Evolutionary conservation across 2,888 invertebrate genomes (phyloP), one percentile per base, ranked within the genome.

Genomic region (Ypsolopha scabrella): DNA sequence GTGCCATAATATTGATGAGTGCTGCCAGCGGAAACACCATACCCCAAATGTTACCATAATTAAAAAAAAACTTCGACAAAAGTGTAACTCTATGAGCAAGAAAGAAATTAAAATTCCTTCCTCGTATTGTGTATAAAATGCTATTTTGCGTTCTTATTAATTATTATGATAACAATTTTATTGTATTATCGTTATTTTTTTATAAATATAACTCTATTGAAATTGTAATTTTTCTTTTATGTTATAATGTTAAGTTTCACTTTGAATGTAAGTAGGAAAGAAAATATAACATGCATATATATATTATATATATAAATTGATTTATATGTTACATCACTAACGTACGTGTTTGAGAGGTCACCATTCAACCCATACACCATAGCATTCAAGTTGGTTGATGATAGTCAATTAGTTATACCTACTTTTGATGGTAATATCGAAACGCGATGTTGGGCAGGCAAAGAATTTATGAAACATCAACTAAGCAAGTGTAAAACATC

Each of bases 1-100:
- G 85, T 86, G 85, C 85, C 85, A 86, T 86, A 85, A 69, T 44
- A 51, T 39, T 67, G 61, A 68, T 13, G 48, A 70, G 75, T 78
- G 79, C 81, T 80, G 80, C 80, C 76, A 78, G 72, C 82, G 77
- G 76, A 76, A 75, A 80, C 80, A 82, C 80, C 79, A 80, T 75
- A 72, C 60, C 67, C 49, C 61, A 65, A 75, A 80, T 78, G 85
- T 86, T 85, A 86, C 85, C 85, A 83, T 77, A 70, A 65, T 60
- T 67, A 69, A 73, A 67, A 64, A 58, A 63, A 50, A 54, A 53
- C 35, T 61, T 59, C 55, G 51, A 55, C 57, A 60, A 59, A 55
- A 13, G 43, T 61, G 59, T 61, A 60, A 60, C 58, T 61, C 57
- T 59, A 57, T 56, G 58, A 69, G 62, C 62, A 64, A 74, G 64